Percentiles rank a stretch among this genome's conserved stretches.
Conservation (phyloP, 2,113 vertebrate species). For the Gyps fulvus region DNA sequence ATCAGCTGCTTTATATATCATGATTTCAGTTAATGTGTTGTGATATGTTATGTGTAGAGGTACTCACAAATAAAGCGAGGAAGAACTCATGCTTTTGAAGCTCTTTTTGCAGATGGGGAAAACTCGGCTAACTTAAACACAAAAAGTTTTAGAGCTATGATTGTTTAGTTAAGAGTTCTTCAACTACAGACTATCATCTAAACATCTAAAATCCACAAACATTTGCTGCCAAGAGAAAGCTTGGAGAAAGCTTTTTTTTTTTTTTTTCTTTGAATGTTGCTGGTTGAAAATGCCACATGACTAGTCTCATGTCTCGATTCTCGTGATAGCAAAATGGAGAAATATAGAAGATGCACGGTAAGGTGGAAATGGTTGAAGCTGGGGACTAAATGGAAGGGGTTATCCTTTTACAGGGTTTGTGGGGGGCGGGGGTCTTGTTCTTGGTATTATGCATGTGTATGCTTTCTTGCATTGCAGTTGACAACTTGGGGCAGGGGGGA, state of each 20-base stretch:
- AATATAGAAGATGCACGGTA: background rate
- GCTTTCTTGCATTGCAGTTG: accelerated
- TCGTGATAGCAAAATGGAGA: background rate
- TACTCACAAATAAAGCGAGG: background rate
- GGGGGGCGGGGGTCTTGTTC: background rate
- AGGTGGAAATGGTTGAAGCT: background rate
- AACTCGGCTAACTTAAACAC: background rate
- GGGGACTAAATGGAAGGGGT: background rate
- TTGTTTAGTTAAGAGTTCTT: background rate
- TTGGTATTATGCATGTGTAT: accelerated
- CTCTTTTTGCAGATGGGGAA: background rate
- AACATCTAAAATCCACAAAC: background rate
- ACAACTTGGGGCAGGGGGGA: background rate
- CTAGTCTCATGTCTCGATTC: background rate
- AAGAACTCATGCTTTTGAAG: background rate
- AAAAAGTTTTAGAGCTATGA: background rate
- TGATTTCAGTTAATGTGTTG: background rate
- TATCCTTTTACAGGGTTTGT: background rate
- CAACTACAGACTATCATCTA: background rate
- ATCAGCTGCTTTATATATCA: background rate
- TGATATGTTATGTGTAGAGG: background rate
- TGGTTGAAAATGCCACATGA: background rate
- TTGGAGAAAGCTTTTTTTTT: too few species aligned
- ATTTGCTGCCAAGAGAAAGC: background rate
- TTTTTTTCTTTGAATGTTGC: background rate